Base-by-base conservation (phyloP, 2,113 vertebrate species). In the Pomatostomus ruficeps region DNA sequence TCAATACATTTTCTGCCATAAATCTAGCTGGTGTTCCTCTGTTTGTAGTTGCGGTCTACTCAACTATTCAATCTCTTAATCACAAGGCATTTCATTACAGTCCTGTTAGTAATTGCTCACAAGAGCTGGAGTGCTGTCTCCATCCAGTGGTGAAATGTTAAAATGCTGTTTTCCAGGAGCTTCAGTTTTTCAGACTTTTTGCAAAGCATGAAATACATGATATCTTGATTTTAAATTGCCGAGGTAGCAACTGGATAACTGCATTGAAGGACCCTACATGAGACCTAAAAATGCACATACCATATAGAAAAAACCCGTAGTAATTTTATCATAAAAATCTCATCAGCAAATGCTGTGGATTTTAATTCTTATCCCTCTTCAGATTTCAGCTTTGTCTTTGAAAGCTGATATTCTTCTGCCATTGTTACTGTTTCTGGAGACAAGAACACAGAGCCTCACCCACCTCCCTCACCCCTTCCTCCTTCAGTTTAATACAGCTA, bases 121-220 rank as follows among this genome's bases (percentile, higher is more conserved):
- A 61, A 86, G 79, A 35, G 22, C 61, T 95, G 87, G 95, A 93
- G 91, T 70, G n/a, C 58, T 97, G n/a, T 78, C 96, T 91, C 96
- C 97, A 97, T 94, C 97, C 65, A 92, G 97, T 95, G 97, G 96
- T 49, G 54, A 95, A 92, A 83, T 6, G 8, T 62, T 55, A 66
- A 70, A 94, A 45, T 59, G 79, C 55, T 36, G 45, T 25, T 80
- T 88, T 88, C 26, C 49, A 46, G 26, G 19, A 49, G 31, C 26
- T 83, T 9, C 51, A 15, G 23, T 33, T 84, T 71, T 42, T 54
- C 75, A 82, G 70, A 59, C 3, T 17, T 68, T n/a, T 55, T 26
- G 7, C 46, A 49, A 67, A 94, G 20, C 18, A 51, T 9, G 3
- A 75, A 72, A 70, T 20, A 48, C 11, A 40, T 38, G 23, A 52